Evolutionary conservation across 2,888 invertebrate genomes (phyloP), one percentile per base, ranked within the genome.

Genomic region (Pyrochroa serraticornis): DNA sequence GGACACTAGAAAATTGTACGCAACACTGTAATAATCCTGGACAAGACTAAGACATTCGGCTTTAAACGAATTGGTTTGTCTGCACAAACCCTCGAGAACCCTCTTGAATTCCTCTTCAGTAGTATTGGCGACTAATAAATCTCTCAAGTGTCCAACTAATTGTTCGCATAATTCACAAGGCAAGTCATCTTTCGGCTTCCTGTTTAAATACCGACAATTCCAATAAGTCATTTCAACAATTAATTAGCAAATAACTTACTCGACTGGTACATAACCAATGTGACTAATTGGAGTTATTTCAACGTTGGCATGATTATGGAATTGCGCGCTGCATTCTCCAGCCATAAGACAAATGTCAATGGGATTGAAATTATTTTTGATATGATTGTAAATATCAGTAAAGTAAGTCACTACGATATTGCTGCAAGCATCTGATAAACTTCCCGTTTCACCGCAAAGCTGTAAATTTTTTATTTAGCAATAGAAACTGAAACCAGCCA

Each of bases 151-250:
- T 13, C 81, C 80, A 0, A 94, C 89, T 45, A 95, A 79, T 75
- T 93, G 91, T 70, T 92, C 87, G 77, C 95, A 95, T 52, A 95
- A 83, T 70, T 93, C 90, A 75, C 95, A 95, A 0, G 93, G 88
- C 47, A 92, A 82, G 72, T 89, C 87, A 67, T 87, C 86, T 35
- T 75, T 73, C 10, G 38, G 38, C 13, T 58, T 58, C 33, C 58
- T 64, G 41, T 44, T 39, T 61, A 46, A 46, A 22, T 22, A 22
- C 22, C 2, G 5, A 22, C 5, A 5, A 3, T 22, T 22, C n/a
- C n/a, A n/a, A n/a, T n/a, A 5, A 22, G 5, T 22, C 22, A 51
- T 52, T 54, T 56, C 9, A 47, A 47, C 14, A 10, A 46, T 30
- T 22, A 37, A 47, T 6, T 38, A 7, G 30, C n/a, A 10, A 52